Evolutionary conservation across 2,797 vertebrate species (phyloP).

Genomic region (Oreonectes daqikongensis): DNA sequence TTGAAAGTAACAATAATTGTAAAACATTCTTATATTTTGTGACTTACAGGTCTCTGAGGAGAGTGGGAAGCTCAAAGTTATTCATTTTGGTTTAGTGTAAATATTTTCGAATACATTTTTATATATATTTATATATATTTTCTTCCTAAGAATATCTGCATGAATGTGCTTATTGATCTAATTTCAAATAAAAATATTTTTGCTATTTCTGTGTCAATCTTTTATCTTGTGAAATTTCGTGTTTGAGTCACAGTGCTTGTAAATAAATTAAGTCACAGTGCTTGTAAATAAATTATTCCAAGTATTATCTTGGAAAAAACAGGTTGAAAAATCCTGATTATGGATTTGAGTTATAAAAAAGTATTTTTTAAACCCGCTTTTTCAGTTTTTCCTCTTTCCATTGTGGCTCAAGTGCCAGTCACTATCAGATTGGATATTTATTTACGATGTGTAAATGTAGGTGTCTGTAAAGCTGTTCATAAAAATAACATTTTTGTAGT

Average conservation of each 20-base stretch:
- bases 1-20: not conserved
- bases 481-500: conserved; percentile 7
- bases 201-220: not conserved
- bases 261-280: not conserved
- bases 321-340: not conserved
- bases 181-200: conserved; percentile 29
- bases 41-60: conserved; percentile 71
- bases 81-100: conserved; percentile 88
- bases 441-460: conserved; percentile 12
- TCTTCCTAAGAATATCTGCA: not conserved
- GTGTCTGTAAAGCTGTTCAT: not conserved
- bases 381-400: conserved; percentile 3
- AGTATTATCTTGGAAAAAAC: not conserved
- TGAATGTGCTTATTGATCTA: not conserved
- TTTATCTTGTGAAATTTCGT: not conserved
- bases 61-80: conserved; percentile 74
- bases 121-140: too few species aligned
- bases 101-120: not conserved
- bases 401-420: not conserved
- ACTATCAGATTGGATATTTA: conserved; percentile 20
- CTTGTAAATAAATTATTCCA: conserved; percentile 15
- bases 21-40: conserved; percentile 46
- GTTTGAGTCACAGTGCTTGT: conserved; percentile 7
- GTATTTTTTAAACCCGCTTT: not conserved
- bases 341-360: not conserved